Conservation (phyloP, 37 sponge, comb jelly and placozoan species). For the Mnemiopsis leidyi region DNA sequence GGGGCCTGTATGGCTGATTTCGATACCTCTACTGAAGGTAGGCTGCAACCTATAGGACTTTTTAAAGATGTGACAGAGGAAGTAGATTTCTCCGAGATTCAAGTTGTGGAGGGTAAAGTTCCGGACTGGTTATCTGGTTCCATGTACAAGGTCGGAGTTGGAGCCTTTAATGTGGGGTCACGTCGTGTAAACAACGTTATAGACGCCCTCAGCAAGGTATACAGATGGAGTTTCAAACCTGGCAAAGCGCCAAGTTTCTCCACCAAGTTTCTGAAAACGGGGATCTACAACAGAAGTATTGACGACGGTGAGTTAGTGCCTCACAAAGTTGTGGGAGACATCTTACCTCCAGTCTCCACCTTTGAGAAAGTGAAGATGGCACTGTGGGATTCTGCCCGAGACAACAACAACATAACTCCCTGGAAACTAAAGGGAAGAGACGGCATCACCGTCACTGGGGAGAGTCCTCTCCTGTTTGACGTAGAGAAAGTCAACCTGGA, state of each 20-base stretch:
- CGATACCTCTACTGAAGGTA: not conserved
- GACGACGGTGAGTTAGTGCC: not conserved
- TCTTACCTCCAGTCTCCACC: not conserved
- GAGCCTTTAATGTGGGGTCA: not conserved
- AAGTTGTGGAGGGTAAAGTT: not conserved
- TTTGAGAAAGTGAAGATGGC: not conserved
- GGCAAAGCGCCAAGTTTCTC: not conserved
- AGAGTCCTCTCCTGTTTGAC: not conserved
- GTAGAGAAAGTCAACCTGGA: not conserved
- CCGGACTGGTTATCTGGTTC: slow-evolving; percentile 16
- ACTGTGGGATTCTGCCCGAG: not conserved
- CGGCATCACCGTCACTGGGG: not conserved
- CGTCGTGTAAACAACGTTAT: not conserved
- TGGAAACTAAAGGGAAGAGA: slow-evolving; percentile 15
- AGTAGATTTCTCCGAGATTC: not conserved
- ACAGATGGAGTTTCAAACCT: not conserved
- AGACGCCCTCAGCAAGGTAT: slow-evolving; percentile 24
- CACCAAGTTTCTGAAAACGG: slow-evolving; percentile 19
- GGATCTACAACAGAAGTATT: slow-evolving; percentile 7
- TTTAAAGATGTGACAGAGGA: not conserved
- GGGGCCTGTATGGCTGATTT: no score
- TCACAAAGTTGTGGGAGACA: not conserved
- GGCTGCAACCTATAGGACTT: not conserved
- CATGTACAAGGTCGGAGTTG: slow-evolving; percentile 36
- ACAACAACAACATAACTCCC: slow-evolving; percentile 36